phyloP scores from a whole-genome alignment of 2,797 vertebrate genomes.

The Clarias platycephalus region DNA sequence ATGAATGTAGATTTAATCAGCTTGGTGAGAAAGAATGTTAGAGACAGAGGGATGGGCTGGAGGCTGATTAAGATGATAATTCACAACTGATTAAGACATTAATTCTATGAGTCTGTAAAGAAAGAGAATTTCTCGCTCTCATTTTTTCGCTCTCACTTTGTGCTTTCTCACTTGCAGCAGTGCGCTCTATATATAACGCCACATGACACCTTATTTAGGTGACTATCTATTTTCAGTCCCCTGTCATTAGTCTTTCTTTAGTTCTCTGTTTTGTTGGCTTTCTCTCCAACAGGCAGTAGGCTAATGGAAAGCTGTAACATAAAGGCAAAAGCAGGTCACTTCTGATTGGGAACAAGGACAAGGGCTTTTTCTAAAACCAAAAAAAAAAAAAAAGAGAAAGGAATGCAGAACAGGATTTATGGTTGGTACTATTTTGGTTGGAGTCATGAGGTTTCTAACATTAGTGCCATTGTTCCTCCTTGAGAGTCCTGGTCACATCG shows the following conservation, averaged over 20 bases:
- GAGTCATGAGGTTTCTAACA: conserved; percentile 59
- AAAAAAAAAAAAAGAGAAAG: conserved; percentile 25
- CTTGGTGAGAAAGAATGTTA: conserved; percentile 8
- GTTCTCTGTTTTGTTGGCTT: conserved; percentile 33
- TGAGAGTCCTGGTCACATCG: conserved; percentile 27
- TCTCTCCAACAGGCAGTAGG: conserved; percentile 22
- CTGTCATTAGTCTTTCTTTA: conserved; percentile 34
- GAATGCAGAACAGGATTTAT: conserved; percentile 57
- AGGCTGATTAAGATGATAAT: conserved; percentile 29
- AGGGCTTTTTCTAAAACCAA: conserved; percentile 34
- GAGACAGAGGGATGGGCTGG: conserved; percentile 9
- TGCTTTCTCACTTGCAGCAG: conserved; percentile 19
- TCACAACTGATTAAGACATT: conserved; percentile 11
- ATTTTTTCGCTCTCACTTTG: not conserved
- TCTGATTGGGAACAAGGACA: conserved; percentile 46
- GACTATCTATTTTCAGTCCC: conserved; percentile 38
- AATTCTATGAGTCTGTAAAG: conserved; percentile 13
- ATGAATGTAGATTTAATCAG: conserved; percentile 21
- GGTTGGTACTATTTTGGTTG: conserved; percentile 57
- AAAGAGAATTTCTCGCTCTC: conserved; percentile 16
- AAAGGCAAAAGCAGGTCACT: conserved; percentile 47
- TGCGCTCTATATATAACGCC: conserved; percentile 36
- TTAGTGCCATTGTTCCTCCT: conserved; percentile 53
- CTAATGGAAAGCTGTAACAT: conserved; percentile 38
- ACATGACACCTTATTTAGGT: conserved; percentile 41